These are phyloP conservation scores for Riparia riparia DNA, from an alignment of 2,113 vertebrate genomes.

Conservation along the genomic window DNA sequence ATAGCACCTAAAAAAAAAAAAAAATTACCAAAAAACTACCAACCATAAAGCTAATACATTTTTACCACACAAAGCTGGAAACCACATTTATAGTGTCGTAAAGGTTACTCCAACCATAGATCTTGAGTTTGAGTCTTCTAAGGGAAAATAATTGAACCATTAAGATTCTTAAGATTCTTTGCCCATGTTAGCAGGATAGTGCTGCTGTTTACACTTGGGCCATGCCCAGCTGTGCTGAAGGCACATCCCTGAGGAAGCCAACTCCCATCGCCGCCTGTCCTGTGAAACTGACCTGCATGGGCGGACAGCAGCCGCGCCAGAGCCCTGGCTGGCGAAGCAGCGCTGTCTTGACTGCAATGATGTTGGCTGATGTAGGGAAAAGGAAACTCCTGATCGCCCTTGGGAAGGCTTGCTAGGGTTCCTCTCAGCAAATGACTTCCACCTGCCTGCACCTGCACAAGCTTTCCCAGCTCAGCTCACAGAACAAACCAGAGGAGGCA, in stretches of 20 bases:
- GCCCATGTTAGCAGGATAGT: fast-evolving
- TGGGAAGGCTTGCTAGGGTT: background rate
- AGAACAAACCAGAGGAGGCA: background rate
- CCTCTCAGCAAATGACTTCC: background rate
- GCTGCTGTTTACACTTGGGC: background rate
- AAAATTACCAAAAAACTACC: background rate
- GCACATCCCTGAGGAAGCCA: fast-evolving
- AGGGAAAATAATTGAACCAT: background rate
- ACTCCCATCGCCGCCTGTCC: background rate
- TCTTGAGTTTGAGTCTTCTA: background rate
- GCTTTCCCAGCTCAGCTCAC: background rate
- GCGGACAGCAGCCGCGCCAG: background rate
- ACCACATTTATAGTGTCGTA: background rate
- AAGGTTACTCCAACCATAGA: background rate
- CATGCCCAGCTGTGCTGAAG: fast-evolving
- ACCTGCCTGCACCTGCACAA: fast-evolving
- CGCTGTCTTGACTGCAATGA: fast-evolving
- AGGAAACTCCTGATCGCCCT: background rate
- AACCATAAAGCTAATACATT: background rate
- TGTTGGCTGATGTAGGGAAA: fast-evolving
- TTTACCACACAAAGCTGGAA: background rate
- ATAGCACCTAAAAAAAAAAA: background rate
- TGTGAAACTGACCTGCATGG: background rate
- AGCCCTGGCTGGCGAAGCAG: background rate
- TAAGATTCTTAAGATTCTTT: fast-evolving